phyloP scores from a whole-genome alignment of 2,888 invertebrate species.

The Leucophenga maculata region DNA sequence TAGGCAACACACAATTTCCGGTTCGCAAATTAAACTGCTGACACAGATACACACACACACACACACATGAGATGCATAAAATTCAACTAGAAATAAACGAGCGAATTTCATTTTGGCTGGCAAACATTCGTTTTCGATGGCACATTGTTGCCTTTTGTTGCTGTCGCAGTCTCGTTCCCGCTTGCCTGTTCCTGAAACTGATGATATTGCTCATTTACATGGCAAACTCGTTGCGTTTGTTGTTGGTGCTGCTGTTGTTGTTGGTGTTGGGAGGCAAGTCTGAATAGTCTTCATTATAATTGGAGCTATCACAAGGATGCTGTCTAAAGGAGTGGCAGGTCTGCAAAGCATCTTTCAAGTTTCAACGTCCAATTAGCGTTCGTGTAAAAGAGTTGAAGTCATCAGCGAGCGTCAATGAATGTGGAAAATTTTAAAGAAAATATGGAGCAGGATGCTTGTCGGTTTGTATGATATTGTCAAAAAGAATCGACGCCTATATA shows the following conservation, averaged over 20 bases:
- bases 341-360: too few relatives aligned
- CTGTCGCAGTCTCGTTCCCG: too few relatives aligned
- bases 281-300: neutral
- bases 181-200: neutral
- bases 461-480: too few relatives aligned
- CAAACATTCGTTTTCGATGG: neutral
- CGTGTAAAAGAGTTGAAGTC: too few relatives aligned
- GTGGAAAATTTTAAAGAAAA: too few relatives aligned
- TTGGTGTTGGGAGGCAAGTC: neutral
- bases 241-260: neutral
- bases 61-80: neutral
- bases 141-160: neutral
- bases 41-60: neutral
- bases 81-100: neutral
- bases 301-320: too few relatives aligned
- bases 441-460: too few relatives aligned
- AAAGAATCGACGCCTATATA: too few relatives aligned
- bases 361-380: too few relatives aligned
- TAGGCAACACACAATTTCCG: constrained; percentile 48
- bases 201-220: constrained; percentile 11
- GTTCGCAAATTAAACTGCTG: constrained; percentile 45
- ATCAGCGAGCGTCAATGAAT: too few relatives aligned
- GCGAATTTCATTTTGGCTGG: constrained; percentile 16
- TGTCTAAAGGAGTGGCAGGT: too few relatives aligned
- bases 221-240: neutral